These are phyloP conservation scores for Tetanocera ferruginea DNA, from an alignment of 2,888 invertebrate genomes.

Conservation along the genomic window DNA sequence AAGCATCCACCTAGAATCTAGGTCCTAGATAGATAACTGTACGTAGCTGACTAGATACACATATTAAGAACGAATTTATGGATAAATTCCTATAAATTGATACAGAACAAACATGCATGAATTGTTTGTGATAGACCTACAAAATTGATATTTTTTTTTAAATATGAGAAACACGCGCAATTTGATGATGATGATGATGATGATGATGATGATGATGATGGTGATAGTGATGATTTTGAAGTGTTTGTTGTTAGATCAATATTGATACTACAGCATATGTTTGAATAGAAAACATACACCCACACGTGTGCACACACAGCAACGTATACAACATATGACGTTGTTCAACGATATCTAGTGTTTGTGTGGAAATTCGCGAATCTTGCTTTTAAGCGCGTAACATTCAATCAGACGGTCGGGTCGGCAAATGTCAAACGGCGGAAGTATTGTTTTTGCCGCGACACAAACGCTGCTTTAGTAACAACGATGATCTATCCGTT, in stretches of 20 bases:
- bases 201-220: not conserved
- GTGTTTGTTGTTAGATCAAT: not conserved
- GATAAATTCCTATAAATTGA: not conserved
- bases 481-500: not conserved
- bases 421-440: not conserved
- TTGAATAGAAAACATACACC: not conserved
- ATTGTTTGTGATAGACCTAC: not conserved
- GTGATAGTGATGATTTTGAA: not conserved
- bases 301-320: not conserved
- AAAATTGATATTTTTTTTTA: not conserved
- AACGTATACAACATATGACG: not conserved
- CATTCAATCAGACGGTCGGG: not conserved
- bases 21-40: not conserved
- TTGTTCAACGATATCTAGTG: not conserved
- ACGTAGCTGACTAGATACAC: not conserved
- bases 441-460: not conserved
- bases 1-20: not conserved
- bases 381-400: not conserved
- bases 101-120: not conserved
- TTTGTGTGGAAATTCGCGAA: not conserved
- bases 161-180: not conserved
- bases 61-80: not conserved
- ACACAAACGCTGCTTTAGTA: not conserved
- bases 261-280: constrained; percentile 13
- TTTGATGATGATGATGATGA: not conserved